Conservation (phyloP, 2,113 vertebrate genomes). For the Lophotis ruficrista region DNA sequence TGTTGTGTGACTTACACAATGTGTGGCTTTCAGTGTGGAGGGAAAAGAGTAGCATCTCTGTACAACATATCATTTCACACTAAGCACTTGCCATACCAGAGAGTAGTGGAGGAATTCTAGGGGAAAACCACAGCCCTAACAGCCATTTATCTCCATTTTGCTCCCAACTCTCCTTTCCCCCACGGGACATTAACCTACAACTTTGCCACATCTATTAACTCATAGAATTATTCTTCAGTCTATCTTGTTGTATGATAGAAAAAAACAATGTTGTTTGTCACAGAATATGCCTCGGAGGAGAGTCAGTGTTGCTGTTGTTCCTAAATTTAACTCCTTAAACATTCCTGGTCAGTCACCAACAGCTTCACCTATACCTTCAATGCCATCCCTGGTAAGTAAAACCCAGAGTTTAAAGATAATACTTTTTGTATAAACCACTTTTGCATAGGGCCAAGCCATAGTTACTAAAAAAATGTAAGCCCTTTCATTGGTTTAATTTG, state of each 20-base stretch:
- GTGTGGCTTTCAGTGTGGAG: background rate
- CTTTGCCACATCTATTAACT: background rate
- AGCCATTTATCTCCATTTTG: background rate
- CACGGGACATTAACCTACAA: background rate
- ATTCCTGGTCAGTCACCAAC: constrained; percentile 86
- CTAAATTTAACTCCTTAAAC: constrained; percentile 95
- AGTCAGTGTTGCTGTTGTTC: constrained; percentile 97
- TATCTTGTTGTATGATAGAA: background rate
- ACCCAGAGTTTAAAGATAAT: background rate
- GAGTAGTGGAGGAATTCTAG: background rate
- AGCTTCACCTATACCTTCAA: constrained; percentile 68
- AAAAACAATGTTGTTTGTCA: background rate
- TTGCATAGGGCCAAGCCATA: background rate
- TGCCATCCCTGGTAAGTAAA: constrained; percentile 86
- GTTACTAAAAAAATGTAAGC: background rate
- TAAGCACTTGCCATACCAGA: background rate
- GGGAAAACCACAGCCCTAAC: background rate
- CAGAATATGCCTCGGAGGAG: constrained; percentile 94
- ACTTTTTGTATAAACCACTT: background rate
- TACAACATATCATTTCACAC: background rate
- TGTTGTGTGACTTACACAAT: background rate
- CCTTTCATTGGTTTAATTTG: background rate
- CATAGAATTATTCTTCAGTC: background rate
- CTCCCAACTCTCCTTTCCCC: background rate
- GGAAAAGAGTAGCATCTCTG: background rate